Percentiles rank a stretch among this genome's conserved stretches.
phyloP scores from a whole-genome alignment of 1,140 invertebrate genomes.

The Bilobella aurantiaca region DNA sequence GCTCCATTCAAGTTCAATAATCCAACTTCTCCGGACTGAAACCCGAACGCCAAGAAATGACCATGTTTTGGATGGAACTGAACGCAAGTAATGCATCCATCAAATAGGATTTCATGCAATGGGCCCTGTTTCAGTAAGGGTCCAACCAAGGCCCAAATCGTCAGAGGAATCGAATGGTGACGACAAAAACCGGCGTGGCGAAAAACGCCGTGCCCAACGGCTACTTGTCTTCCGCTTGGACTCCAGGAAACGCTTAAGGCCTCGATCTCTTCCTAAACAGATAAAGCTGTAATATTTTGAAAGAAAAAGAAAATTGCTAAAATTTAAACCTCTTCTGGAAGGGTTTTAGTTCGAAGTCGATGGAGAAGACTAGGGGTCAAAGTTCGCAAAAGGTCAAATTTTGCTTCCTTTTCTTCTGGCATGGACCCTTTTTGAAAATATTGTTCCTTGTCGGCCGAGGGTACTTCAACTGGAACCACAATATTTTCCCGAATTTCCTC shows the following conservation, averaged over 20 bases:
- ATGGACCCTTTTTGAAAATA: neutral
- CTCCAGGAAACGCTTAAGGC: conserved; percentile 23
- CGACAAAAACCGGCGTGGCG: conserved; percentile 24
- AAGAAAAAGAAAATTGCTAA: neutral
- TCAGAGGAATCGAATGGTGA: conserved; percentile 20
- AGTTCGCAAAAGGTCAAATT: neutral
- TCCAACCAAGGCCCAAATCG: conserved; percentile 25
- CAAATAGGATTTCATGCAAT: conserved; percentile 20
- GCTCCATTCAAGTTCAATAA: conserved; percentile 22
- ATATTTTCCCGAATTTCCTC: neutral
- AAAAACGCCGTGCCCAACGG: conserved; percentile 19
- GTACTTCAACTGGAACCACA: neutral
- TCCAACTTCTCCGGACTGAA: conserved; percentile 25
- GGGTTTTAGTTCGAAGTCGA: neutral
- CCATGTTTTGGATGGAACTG: conserved; percentile 26
- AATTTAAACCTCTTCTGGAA: neutral
- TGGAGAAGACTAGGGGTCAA: neutral
- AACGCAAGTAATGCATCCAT: conserved; percentile 20
- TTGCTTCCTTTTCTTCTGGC: neutral
- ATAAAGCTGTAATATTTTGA: neutral
- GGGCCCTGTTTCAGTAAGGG: conserved; percentile 9
- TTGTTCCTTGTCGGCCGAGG: neutral
- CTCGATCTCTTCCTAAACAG: neutral
- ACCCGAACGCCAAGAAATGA: conserved; percentile 21
- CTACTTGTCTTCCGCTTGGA: conserved; percentile 26